phyloP scores from a whole-genome alignment of 2,888 invertebrate species.

The Torymus texanus region DNA sequence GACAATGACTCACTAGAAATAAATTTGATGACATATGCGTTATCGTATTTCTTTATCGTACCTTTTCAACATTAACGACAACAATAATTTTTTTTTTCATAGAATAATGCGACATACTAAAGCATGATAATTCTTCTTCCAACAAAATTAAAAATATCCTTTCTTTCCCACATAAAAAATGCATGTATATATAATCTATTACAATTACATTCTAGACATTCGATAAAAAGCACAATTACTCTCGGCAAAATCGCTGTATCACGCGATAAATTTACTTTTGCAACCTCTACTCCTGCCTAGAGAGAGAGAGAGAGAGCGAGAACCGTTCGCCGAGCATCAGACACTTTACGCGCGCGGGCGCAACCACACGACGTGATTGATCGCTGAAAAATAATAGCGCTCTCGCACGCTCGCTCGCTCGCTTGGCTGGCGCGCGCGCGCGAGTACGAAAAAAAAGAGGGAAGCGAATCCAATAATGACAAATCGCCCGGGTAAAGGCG shows the following conservation, averaged over 20 bases:
- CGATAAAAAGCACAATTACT: no score
- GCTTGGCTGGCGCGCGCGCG: no score
- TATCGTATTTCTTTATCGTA: slow-evolving; percentile 35
- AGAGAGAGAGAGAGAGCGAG: neutral
- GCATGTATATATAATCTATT: neutral
- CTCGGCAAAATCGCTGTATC: no score
- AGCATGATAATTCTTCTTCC: no score
- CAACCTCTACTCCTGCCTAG: neutral
- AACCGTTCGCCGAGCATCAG: neutral
- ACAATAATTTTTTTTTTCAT: slow-evolving; percentile 10
- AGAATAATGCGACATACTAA: no score
- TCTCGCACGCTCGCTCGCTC: no score
- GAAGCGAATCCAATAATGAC: slow-evolving; percentile 41
- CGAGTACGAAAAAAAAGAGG: slow-evolving; percentile 2
- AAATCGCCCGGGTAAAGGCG: slow-evolving; percentile 30
- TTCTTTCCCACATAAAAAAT: neutral
- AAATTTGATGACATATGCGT: slow-evolving; percentile 26
- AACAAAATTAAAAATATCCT: no score
- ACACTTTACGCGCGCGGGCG: neutral
- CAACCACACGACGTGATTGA: slow-evolving; percentile 12
- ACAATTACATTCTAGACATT: neutral
- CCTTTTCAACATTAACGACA: slow-evolving; percentile 1
- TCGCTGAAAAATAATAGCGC: slow-evolving; percentile 4
- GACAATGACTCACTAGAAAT: slow-evolving; percentile 42
- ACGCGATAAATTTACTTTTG: neutral